phyloP scores from a whole-genome alignment of 2,113 vertebrate species.

The Solea senegalensis region DNA sequence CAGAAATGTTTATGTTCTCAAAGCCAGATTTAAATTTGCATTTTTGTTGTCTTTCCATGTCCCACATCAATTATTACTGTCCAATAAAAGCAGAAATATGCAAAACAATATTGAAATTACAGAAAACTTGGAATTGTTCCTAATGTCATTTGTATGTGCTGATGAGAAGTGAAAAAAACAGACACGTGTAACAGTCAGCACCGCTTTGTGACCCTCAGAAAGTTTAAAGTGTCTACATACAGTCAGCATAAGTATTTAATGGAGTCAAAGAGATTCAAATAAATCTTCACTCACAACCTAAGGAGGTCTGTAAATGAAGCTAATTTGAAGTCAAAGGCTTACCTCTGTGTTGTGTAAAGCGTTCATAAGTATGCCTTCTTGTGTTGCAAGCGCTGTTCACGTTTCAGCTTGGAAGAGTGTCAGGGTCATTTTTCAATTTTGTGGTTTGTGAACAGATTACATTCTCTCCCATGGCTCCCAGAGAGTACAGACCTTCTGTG shows the following conservation, averaged over 20 bases:
- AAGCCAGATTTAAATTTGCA: too few relatives aligned
- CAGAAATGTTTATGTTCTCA: too few relatives aligned
- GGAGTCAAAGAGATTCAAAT: conserved; percentile 2
- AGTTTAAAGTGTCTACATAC: conserved; percentile 1
- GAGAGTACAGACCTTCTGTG: conserved; percentile 34
- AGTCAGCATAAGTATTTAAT: conserved; percentile 6
- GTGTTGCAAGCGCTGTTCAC: conserved; percentile 59
- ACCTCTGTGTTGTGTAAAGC: conserved; percentile 45
- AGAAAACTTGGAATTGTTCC: too few relatives aligned
- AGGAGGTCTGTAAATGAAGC: conserved; percentile 52
- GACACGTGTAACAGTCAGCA: too few relatives aligned
- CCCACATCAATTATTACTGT: too few relatives aligned
- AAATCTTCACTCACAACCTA: conserved; percentile 35
- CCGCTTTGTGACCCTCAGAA: conserved; percentile 1
- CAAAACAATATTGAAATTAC: too few relatives aligned
- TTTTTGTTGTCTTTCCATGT: too few relatives aligned
- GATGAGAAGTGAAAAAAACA: too few relatives aligned
- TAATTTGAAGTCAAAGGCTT: conserved; percentile 59
- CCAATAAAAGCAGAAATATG: too few relatives aligned
- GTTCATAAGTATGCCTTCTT: conserved; percentile 52
- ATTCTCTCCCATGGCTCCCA: conserved; percentile 54
- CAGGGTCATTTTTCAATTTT: conserved; percentile 74
- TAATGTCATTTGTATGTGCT: too few relatives aligned
- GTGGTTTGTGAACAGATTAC: conserved; percentile 74
- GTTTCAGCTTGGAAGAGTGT: conserved; percentile 62